phyloP scores from a whole-genome alignment of 2,888 invertebrate species.

The Rosalia funebris region DNA sequence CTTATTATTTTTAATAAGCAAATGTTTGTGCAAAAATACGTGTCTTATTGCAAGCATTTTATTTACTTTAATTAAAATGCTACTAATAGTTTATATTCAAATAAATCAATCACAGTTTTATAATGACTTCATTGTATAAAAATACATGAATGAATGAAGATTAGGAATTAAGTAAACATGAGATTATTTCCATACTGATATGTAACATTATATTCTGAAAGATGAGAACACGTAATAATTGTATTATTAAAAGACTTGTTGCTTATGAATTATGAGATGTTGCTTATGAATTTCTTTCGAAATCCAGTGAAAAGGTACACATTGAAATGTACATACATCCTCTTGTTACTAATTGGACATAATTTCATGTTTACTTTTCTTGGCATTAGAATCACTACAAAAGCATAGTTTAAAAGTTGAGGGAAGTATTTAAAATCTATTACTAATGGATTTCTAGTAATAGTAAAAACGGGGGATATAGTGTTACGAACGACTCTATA shows the following conservation, averaged over 20 bases:
- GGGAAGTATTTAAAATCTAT: constrained; percentile 18
- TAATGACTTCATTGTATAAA: constrained; percentile 25
- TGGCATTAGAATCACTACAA: constrained; percentile 7
- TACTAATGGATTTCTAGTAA: constrained; percentile 20
- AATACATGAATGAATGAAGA: constrained; percentile 9
- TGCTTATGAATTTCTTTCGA: neutral
- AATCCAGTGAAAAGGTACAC: no score
- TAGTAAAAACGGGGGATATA: constrained; percentile 40
- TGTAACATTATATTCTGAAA: constrained; percentile 1
- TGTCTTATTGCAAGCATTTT: constrained; percentile 59
- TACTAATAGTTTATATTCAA: constrained; percentile 29
- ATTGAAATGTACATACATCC: no score
- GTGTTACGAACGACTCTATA: constrained; percentile 47
- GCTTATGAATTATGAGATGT: no score
- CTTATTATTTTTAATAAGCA: constrained; percentile 52
- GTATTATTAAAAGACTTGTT: no score
- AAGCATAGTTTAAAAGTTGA: constrained; percentile 14
- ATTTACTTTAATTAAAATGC: constrained; percentile 36
- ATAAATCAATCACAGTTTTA: constrained; percentile 39
- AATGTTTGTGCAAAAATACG: constrained; percentile 63
- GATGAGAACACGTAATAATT: no score
- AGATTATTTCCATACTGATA: constrained; percentile 23
- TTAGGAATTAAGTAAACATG: constrained; percentile 34
- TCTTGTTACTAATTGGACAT: neutral
- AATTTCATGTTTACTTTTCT: constrained; percentile 37